Conservation (phyloP, 2,113 vertebrate genomes). For the Anolis carolinensis region DNA sequence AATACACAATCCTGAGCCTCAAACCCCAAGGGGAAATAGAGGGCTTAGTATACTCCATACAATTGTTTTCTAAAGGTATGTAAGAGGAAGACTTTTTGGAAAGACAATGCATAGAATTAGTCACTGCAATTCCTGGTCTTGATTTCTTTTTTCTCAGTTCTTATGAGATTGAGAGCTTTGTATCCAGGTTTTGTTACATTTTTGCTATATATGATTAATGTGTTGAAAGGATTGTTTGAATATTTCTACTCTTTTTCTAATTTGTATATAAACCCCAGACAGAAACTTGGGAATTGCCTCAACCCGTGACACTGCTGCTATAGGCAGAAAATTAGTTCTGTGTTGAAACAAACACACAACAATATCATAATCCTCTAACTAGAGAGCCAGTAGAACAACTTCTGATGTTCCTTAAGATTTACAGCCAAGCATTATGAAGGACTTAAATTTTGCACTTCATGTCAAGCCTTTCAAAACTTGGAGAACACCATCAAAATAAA, state of each 20-base stretch:
- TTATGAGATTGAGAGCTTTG: too few relatives aligned
- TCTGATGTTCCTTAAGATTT: neutral
- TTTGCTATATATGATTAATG: neutral
- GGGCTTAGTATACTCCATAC: too few relatives aligned
- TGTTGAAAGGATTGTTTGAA: neutral
- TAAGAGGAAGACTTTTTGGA: too few relatives aligned
- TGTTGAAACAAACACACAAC: neutral
- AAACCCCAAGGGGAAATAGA: too few relatives aligned
- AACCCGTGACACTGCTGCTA: neutral
- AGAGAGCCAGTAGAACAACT: neutral
- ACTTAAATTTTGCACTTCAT: neutral
- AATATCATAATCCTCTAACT: neutral
- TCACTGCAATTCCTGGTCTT: too few relatives aligned
- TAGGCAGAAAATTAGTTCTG: neutral
- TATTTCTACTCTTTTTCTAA: neutral
- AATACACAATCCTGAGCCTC: too few relatives aligned
- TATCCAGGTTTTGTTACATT: neutral
- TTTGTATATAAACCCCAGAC: neutral
- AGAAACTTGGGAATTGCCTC: neutral
- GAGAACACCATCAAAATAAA: neutral
- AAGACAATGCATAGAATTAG: too few relatives aligned
- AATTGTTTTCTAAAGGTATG: too few relatives aligned
- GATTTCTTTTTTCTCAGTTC: too few relatives aligned
- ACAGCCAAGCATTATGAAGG: neutral
- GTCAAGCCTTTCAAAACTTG: neutral